Percentiles rank a stretch among this genome's conserved stretches.
Conservation (phyloP, 2,113 vertebrate genomes). For the Cynopterus brachyotis region DNA sequence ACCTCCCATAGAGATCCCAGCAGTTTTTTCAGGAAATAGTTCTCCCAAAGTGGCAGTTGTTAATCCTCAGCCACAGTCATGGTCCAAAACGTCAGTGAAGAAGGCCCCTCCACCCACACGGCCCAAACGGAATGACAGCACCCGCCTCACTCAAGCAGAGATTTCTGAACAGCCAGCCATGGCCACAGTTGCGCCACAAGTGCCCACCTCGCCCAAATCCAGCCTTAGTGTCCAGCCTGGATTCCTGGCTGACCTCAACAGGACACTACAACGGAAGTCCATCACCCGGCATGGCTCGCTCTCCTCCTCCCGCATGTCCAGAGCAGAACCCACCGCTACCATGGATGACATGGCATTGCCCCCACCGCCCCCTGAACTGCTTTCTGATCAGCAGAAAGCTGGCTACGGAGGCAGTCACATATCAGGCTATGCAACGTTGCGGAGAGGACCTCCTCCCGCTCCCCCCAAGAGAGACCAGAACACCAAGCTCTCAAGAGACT, state of each 20-base stretch:
- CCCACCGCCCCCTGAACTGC: constrained; percentile 94
- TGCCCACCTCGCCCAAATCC: constrained; percentile 93
- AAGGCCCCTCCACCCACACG: constrained; percentile 92
- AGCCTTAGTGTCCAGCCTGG: constrained; percentile 92
- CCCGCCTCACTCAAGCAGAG: constrained; percentile 85
- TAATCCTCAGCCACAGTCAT: constrained; percentile 93
- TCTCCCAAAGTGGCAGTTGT: constrained; percentile 93
- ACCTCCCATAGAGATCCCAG: constrained; percentile 85
- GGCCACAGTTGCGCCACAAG: constrained; percentile 78
- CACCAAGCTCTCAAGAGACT: constrained; percentile 96
- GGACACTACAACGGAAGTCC: constrained; percentile 97
- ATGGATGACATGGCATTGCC: constrained; percentile 97
- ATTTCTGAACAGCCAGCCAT: constrained; percentile 74
- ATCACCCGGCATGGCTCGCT: constrained; percentile 93
- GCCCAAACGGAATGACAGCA: constrained; percentile 90
- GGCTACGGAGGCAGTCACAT: constrained; percentile 90
- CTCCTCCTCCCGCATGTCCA: constrained; percentile 87
- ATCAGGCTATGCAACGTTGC: constrained; percentile 97
- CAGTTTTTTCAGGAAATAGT: constrained; percentile 83
- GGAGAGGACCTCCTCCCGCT: constrained; percentile 93
- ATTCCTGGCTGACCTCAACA: constrained; percentile 95
- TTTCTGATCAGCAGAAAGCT: constrained; percentile 88
- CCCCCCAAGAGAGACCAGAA: constrained; percentile 96
- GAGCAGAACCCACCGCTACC: constrained; percentile 90
- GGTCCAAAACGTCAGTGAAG: constrained; percentile 90